Conservation (phyloP, 2,797 vertebrate genomes). For the Aplochiton taeniatus region DNA sequence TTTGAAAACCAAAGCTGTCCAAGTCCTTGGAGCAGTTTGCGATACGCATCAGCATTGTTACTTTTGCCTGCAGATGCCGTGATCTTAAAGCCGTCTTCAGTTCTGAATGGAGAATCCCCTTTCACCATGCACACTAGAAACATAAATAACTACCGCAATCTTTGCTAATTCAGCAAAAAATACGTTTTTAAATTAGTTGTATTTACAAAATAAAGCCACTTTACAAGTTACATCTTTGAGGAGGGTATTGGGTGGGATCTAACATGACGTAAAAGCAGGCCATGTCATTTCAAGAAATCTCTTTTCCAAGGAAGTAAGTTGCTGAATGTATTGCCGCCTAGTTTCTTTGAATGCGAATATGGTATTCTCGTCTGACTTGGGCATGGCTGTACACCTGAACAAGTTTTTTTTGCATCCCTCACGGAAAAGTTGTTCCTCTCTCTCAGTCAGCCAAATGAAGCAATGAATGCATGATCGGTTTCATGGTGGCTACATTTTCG, state of each 20-base stretch:
- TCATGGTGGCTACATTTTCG: conserved; percentile 2
- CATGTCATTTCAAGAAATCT: conserved; percentile 1
- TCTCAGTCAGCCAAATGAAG: not conserved
- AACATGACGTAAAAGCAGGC: conserved; percentile 4
- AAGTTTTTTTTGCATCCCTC: not conserved
- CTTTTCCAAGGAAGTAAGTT: conserved; percentile 8
- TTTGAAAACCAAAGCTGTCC: too few relatives aligned
- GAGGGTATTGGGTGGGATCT: not conserved
- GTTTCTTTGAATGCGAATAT: conserved; percentile 1
- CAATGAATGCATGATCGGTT: not conserved
- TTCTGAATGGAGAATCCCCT: too few relatives aligned
- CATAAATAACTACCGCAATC: not conserved
- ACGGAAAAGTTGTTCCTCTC: conserved; percentile 1
- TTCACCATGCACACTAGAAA: too few relatives aligned
- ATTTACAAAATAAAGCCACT: not conserved
- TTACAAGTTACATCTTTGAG: not conserved
- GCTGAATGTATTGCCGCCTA: not conserved
- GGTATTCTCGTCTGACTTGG: conserved; percentile 6
- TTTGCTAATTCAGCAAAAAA: too few relatives aligned
- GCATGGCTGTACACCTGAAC: not conserved
- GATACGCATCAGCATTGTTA: too few relatives aligned
- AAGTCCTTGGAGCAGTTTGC: too few relatives aligned
- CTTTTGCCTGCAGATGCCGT: too few relatives aligned
- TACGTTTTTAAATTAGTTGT: too few relatives aligned
- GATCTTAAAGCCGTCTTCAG: too few relatives aligned